These are phyloP conservation scores for Brevimyrus niger DNA, from an alignment of 2,113 vertebrate species.

Conservation along the genomic window DNA sequence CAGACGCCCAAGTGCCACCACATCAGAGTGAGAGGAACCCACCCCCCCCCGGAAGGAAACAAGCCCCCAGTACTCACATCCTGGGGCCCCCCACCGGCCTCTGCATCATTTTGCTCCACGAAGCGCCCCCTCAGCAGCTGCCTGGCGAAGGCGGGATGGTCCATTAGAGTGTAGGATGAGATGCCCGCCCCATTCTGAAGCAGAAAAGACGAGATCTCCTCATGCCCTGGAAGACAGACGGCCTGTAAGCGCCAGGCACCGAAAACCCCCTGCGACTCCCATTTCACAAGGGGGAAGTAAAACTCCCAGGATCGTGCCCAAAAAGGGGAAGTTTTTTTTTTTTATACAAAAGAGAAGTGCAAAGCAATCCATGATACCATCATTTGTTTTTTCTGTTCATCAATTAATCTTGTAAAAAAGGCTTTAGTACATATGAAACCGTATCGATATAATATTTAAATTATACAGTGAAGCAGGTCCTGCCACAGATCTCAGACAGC, in stretches of 20 bases:
- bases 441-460: background rate
- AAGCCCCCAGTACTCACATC: constrained; percentile 30
- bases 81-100: constrained; percentile 30
- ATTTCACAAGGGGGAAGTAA: constrained; percentile 7
- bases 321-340: constrained; percentile 6
- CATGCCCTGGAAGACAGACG: constrained; percentile 62
- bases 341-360: background rate
- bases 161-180: constrained; percentile 87
- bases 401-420: background rate
- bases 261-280: background rate
- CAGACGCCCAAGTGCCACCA: background rate
- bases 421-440: background rate
- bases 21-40: background rate
- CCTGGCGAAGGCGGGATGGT: constrained; percentile 73
- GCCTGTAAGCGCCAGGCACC: background rate
- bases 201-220: constrained; percentile 78
- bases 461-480: background rate
- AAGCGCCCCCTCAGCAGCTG: constrained; percentile 71
- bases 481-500: background rate
- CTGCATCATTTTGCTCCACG: constrained; percentile 44
- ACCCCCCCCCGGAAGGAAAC: background rate
- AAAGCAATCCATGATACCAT: background rate
- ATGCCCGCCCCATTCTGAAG: constrained; percentile 83
- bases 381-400: background rate
- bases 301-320: background rate